Conservation (phyloP, 2,888 invertebrate species). For the Drosophila basisetae region DNA sequence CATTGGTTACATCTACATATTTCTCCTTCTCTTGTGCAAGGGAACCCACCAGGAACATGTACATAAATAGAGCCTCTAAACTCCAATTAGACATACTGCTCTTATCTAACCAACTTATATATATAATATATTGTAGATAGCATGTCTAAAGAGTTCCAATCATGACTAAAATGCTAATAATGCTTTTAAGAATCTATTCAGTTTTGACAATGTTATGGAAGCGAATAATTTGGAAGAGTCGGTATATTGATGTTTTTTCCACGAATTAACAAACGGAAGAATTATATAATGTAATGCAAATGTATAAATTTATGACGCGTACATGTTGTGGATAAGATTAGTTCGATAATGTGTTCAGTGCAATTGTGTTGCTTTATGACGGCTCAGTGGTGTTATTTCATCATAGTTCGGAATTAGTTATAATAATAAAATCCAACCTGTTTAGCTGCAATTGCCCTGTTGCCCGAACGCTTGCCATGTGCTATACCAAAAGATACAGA, state of each 20-base stretch:
- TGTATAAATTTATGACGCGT: not conserved
- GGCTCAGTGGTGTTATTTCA: not conserved
- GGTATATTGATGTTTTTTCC: not conserved
- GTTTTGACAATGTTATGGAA: not conserved
- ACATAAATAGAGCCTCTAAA: not conserved
- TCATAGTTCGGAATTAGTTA: constrained; percentile 1
- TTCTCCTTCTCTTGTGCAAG: not conserved
- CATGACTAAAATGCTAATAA: not conserved
- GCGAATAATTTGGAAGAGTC: not conserved
- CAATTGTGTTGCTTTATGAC: constrained; percentile 19
- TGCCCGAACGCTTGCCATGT: constrained; percentile 81
- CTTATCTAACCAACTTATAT: not conserved
- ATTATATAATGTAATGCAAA: constrained; percentile 11
- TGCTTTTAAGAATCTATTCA: not conserved
- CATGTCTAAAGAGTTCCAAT: not conserved
- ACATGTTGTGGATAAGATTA: constrained; percentile 18
- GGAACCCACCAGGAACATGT: not conserved
- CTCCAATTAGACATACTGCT: not conserved
- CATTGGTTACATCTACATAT: not conserved
- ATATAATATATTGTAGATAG: not conserved
- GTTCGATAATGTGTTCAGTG: constrained; percentile 9
- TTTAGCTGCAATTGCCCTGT: constrained; percentile 43
- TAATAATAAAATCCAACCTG: constrained; percentile 49
- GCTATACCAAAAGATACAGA: constrained; percentile 41
- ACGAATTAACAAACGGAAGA: not conserved